Evolutionary conservation across 1,140 invertebrate genomes (phyloP).

Genomic region (Homarus americanus): DNA sequence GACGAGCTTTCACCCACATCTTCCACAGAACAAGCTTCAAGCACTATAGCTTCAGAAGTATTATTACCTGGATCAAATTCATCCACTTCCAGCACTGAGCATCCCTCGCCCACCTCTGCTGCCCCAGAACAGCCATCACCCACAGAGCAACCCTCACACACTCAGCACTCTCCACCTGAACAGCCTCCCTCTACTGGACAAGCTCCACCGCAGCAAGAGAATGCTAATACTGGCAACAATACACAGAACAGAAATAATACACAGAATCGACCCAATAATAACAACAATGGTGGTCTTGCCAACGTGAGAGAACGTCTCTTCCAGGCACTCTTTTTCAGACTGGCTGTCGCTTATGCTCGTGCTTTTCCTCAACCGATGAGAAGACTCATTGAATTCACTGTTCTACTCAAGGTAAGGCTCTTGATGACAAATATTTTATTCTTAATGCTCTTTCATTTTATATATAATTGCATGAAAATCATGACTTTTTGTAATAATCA

Average conservation of each 20-base stretch:
- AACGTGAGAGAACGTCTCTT: constrained; percentile 90
- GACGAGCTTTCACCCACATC: neutral
- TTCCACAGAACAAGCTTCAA: neutral
- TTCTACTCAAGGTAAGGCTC: constrained; percentile 87
- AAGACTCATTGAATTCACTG: constrained; percentile 93
- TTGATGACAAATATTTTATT: no score
- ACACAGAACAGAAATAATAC: constrained; percentile 18
- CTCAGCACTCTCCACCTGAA: neutral
- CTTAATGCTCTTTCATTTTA: no score
- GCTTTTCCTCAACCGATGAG: constrained; percentile 91
- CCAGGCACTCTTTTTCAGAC: constrained; percentile 95
- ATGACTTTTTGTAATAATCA: no score
- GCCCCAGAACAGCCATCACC: neutral
- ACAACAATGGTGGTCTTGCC: constrained; percentile 54
- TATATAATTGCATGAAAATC: no score
- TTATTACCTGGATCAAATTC: neutral
- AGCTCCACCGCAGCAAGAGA: constrained; percentile 5
- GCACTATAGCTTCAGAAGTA: neutral
- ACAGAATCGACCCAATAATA: constrained; percentile 45
- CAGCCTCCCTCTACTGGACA: neutral
- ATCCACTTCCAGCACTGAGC: neutral
- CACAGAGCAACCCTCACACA: neutral
- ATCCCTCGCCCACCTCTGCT: neutral
- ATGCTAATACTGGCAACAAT: constrained; percentile 40
- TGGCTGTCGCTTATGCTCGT: constrained; percentile 92